These are phyloP conservation scores for Leucoraja ocellata DNA, from an alignment of 2,797 vertebrate species.

Conservation along the genomic window DNA sequence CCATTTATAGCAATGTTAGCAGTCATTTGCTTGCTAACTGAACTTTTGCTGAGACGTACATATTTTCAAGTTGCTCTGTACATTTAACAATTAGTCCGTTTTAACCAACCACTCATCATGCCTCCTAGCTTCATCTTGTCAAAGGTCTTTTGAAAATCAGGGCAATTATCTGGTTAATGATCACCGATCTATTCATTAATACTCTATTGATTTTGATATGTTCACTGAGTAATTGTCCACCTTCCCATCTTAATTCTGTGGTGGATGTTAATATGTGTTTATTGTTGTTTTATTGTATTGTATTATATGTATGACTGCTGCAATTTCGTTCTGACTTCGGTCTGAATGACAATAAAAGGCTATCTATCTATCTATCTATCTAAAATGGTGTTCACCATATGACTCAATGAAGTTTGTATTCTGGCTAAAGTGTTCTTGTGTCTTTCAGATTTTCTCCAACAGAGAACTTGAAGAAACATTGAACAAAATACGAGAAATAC, in stretches of 20 bases:
- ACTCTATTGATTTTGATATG: not conserved
- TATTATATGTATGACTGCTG: too few species aligned
- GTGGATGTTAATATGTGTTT: too few species aligned
- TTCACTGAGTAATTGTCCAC: not conserved
- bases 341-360: too few species aligned
- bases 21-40: too few species aligned
- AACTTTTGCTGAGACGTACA: not conserved
- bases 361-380: too few species aligned
- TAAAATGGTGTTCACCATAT: not conserved
- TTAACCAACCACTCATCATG: not conserved
- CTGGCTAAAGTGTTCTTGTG: not conserved
- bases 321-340: too few species aligned
- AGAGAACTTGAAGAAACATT: conserved; percentile 94
- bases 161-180: not conserved
- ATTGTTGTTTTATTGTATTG: too few species aligned
- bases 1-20: too few species aligned
- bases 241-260: not conserved
- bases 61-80: not conserved
- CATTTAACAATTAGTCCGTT: not conserved
- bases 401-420: not conserved
- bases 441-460: conserved; percentile 81
- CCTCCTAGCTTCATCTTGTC: not conserved
- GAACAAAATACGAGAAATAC: conserved; percentile 94
- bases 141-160: not conserved
- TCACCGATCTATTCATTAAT: not conserved